Base-by-base conservation (phyloP, 2,797 vertebrate species). In the Sebastes kiyomatsui region DNA sequence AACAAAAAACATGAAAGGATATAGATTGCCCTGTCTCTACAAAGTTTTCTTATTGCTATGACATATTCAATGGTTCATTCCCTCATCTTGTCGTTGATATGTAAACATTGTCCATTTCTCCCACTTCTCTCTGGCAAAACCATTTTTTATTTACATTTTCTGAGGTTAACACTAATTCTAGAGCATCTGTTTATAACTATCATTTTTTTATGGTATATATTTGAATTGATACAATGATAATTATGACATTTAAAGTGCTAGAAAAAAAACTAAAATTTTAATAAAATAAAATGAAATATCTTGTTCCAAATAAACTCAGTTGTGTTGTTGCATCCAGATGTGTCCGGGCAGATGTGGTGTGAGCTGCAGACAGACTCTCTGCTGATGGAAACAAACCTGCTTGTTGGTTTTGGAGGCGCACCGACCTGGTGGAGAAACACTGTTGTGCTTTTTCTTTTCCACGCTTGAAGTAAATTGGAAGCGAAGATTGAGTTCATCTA, bases 401-500 rank as follows among this genome's bases (percentile, higher is more conserved):
- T 38, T 38, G 42, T 9, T 7, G 82, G 59, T 77, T 69, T 72
- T 46, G 73, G 80, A 80, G 66, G 68, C 54, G 74, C 42, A 46
- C 42, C 42, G 79, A 79, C 64, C 52, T 14, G 66, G 52, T 42
- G 64, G 77, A 46, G 49, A 14, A 61, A 73, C 83, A 6, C 78
- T 61, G 66, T 62, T 46, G 74, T 27, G 86, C 86, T 88, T 92
- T 92, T 92, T 88, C 88, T 89, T 87, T 65, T 87, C 74, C 80
- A 65, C 62, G 84, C 93, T 90, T 95, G 94, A 96, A 85, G 92
- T 89, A 94, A 96, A 96, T 96, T 95, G 94, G 92, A 96, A 95
- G 92, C 90, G 96, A 96, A 95, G 92, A 94, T 91, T 89, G 95
- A 96, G 95, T 96, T 96, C 94, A 96, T 96, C 91, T 93, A 84